Evolutionary conservation across 2,797 vertebrate genomes (phyloP), one percentile per base, ranked within the genome.

Genomic region (Vultur gryphus): DNA sequence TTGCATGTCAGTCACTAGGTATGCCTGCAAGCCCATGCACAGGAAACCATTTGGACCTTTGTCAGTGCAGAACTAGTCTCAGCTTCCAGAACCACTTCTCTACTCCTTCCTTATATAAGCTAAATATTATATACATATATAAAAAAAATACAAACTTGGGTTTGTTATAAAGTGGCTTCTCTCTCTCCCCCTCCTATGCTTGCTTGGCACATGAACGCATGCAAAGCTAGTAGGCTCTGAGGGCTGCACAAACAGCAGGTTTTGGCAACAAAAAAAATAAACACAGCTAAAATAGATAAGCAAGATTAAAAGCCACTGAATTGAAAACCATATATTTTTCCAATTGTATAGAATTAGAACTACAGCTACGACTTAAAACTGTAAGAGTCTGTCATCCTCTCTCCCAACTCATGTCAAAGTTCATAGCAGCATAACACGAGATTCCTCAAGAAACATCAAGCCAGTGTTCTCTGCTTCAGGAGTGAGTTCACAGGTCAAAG

Each of bases 151-250:
- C 87, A 87, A 89, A 93, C 87, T 77, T 44, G 87, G 66, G 93
- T 80, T 82, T 89, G 91, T 84, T 83, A 71, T 57, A 91, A 93
- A 96, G 97, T 76, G 92, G 97, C 95, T 96, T 96, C 93, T 89
- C 80, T 96, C 84, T 95, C 92, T 87, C 92, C 87, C 91, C 93
- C 91, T 97, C 96, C 96, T 90, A 91, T 41, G 94, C 95, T 98
- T 98, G 96, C 98, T 99, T 99, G 99, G 99, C 99, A 99, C 99
- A 98, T 98, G 98, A 95, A 97, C 48, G 98, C 99, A 99, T 99
- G 99, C 99, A 99, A 99, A 99, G 99, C 99, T 97, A 98, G 97
- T 92, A 97, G 96, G 97, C 87, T 97, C 92, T 11, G 83, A 95
- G 96, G 97, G 97, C 96, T 96, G 97, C 97, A 97, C 97, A 83